These are phyloP conservation scores for Orycteropus afer DNA, from an alignment of 2,113 vertebrate species.

Conservation along the genomic window DNA sequence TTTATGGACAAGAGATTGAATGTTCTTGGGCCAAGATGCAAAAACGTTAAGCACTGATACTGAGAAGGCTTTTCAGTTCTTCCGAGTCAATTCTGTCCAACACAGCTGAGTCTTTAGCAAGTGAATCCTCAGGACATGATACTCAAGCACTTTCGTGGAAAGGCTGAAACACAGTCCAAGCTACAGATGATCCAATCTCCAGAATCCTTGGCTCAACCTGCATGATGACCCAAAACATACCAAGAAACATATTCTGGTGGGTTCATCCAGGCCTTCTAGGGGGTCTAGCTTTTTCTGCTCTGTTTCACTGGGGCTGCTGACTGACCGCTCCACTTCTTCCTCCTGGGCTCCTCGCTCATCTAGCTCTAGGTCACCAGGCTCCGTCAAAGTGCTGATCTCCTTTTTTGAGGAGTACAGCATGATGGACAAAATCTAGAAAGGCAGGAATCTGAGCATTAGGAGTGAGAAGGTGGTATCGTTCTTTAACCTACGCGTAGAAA, in stretches of 20 bases:
- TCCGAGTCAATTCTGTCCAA: not conserved
- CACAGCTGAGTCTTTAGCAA: not conserved
- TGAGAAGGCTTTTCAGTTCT: not conserved
- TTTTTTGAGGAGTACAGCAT: constrained; percentile 98
- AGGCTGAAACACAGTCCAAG: not conserved
- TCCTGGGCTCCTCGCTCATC: constrained; percentile 90
- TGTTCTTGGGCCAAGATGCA: not conserved
- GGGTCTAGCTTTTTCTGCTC: constrained; percentile 93
- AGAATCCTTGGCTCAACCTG: not conserved
- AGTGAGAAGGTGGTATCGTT: not conserved
- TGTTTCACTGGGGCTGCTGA: constrained; percentile 82
- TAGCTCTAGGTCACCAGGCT: constrained; percentile 85
- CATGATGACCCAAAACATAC: constrained; percentile 80
- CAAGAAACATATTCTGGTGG: constrained; percentile 98
- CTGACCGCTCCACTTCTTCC: constrained; percentile 87
- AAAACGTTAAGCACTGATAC: not conserved
- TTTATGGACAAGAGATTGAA: not conserved
- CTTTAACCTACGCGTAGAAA: not conserved
- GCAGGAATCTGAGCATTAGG: not conserved
- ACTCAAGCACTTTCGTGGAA: not conserved
- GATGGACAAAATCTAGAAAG: constrained; percentile 92
- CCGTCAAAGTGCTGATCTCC: constrained; percentile 91
- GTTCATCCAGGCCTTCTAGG: constrained; percentile 95
- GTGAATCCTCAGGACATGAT: not conserved
- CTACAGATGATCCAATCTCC: not conserved